Evolutionary conservation across 2,113 vertebrate genomes (phyloP), one percentile per base, ranked within the genome.

Genomic region (Sebastes schlegelii): DNA sequence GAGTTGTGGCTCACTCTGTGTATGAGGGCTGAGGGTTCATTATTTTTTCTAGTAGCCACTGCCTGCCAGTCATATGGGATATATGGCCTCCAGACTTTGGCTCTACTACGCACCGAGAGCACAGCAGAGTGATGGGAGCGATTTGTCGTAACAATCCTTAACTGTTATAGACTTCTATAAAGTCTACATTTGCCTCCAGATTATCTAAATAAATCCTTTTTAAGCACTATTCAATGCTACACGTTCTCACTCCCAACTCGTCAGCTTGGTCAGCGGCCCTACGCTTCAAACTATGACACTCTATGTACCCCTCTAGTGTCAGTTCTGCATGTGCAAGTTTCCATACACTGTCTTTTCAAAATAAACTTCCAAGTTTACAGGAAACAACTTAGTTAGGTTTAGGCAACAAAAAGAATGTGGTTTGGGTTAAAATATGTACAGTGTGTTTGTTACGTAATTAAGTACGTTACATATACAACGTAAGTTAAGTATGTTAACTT

Each of bases 21-120:
- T 76, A 8, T 72, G 86, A 92, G 89, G 88, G 88, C 71, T 87
- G 84, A 51, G 66, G 34, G 49, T 85, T 88, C 85, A 89, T 78
- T 72, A 74, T 64, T 48, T 34, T 80, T 58, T 60, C 4, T 3
- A 58, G 62, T 23, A 65, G 69, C 78, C 83, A 14, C 49, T 26
- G 85, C 71, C 74, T 83, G 80, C 34, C 82, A 43, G 79, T 79
- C 67, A 65, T 26, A 43, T 46, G 52, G 16, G 21, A 61, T 26
- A 55, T 34, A 75, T 40, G 45, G 48, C 78, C 75, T 55, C 12
- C 71, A 57, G 86, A 75, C 71, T 70, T 49, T 62, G 65, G 64
- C 66, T 85, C 12, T 1, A 7, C 17, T 3, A 16, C 11, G 9
- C 42, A 5, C 4, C 3, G 5, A 57, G 57, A 79, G 79, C 5